Conservation (phyloP, 2,113 vertebrate species). For the Glaucomys volans region DNA sequence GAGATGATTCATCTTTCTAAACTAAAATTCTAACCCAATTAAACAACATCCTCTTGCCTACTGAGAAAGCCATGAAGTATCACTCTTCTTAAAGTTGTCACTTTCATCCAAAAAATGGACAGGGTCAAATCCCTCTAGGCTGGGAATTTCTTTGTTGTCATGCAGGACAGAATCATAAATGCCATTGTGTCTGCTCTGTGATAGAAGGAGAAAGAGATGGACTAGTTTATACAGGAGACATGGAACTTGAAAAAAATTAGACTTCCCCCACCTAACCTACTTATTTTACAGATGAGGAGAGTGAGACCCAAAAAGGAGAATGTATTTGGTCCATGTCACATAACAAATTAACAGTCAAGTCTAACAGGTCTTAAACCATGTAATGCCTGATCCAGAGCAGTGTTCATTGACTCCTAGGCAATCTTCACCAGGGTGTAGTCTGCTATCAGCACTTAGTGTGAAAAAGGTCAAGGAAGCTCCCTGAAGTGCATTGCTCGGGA, state of each 20-base stretch:
- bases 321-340: neutral
- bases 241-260: neutral
- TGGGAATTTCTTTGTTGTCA: conserved; percentile 74
- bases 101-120: conserved; percentile 83
- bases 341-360: neutral
- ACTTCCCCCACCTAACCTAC: neutral
- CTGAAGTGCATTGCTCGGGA: neutral
- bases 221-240: neutral
- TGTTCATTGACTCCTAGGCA: neutral
- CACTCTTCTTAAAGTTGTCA: conserved; percentile 79
- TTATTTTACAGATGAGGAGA: neutral
- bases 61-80: conserved; percentile 85
- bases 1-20: too few species aligned
- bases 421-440: too few species aligned
- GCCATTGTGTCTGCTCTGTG: conserved; percentile 78
- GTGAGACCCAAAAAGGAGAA: neutral
- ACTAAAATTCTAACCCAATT: too few species aligned
- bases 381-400: neutral
- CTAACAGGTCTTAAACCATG: neutral
- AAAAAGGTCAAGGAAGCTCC: neutral
- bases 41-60: conserved; percentile 72
- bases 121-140: conserved; percentile 81
- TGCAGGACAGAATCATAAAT: neutral
- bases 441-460: neutral
- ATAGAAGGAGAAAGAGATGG: neutral